Evolutionary conservation across 23 tunicate species (phyloP).

Genomic region (Diplosoma virens): DNA sequence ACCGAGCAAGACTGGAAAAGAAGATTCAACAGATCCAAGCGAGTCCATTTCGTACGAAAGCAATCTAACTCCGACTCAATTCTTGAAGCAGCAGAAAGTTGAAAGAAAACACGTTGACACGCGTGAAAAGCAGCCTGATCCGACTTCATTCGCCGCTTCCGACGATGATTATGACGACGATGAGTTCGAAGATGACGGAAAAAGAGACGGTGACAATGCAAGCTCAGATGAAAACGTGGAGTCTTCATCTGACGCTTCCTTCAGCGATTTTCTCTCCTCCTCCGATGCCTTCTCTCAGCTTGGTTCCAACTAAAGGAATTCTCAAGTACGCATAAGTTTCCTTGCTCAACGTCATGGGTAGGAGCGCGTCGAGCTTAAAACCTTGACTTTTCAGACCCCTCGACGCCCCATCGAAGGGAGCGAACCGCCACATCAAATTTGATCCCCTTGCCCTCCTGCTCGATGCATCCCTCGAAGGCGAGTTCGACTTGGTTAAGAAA

Average conservation of each 20-base stretch:
- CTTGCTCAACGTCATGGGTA: too few species aligned
- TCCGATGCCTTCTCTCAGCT: slow-evolving; percentile 2
- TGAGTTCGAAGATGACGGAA: slow-evolving; percentile 3
- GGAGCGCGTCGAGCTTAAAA: too few species aligned
- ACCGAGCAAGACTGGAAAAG: background rate
- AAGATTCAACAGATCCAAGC: slow-evolving; percentile 3
- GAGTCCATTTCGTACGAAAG: slow-evolving; percentile 34
- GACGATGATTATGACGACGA: background rate
- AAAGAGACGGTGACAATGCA: slow-evolving; percentile 3
- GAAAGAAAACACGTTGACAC: background rate
- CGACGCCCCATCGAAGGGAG: slow-evolving; percentile 33
- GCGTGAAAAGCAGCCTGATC: background rate
- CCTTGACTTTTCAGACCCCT: background rate
- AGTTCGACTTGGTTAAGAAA: slow-evolving; percentile 82
- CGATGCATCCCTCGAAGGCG: slow-evolving; percentile 94
- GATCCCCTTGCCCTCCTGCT: slow-evolving; percentile 95
- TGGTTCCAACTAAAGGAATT: slow-evolving; percentile 68
- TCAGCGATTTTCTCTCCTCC: slow-evolving; percentile 22
- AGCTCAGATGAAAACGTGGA: slow-evolving; percentile 2
- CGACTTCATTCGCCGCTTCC: background rate
- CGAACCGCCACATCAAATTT: slow-evolving; percentile 56
- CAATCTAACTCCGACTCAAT: slow-evolving; percentile 36
- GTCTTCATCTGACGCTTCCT: background rate
- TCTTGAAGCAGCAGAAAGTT: slow-evolving; percentile 17
- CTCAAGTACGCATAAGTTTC: slow-evolving; percentile 47